A percentile compares a stretch with the other conserved stretches of the same genome.
These are phyloP conservation scores for Sesamia nonagrioides DNA, from an alignment of 1,140 invertebrate species.

Conservation along the genomic window DNA sequence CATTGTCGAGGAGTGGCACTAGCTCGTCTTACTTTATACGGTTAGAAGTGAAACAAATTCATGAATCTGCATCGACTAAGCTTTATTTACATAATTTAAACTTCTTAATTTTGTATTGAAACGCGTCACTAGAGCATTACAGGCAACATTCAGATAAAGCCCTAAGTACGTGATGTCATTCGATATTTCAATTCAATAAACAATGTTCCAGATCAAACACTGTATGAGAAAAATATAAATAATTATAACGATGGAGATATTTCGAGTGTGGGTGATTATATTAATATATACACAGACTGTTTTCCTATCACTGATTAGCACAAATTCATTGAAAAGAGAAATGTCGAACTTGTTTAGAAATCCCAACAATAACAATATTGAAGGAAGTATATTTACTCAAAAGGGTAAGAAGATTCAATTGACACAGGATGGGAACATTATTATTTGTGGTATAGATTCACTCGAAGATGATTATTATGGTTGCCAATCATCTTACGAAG, in stretches of 20 bases:
- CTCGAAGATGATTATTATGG: conserved; percentile 44
- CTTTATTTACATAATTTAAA: not conserved
- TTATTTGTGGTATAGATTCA: conserved; percentile 40
- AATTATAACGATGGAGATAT: not conserved
- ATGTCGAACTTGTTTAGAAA: not conserved
- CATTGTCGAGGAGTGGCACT: too few species aligned
- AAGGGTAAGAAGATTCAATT: not conserved
- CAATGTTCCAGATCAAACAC: not conserved
- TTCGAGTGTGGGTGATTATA: conserved; percentile 6
- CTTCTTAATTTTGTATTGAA: not conserved
- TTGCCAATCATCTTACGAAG: conserved; percentile 1
- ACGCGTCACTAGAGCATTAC: conserved; percentile 23
- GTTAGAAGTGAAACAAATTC: too few species aligned
- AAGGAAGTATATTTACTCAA: not conserved
- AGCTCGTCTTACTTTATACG: too few species aligned
- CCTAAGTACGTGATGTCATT: not conserved
- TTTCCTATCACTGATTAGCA: not conserved
- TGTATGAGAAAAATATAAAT: not conserved
- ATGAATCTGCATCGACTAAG: not conserved
- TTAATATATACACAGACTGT: not conserved
- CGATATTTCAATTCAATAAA: conserved; percentile 1
- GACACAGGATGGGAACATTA: not conserved
- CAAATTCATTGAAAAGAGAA: not conserved
- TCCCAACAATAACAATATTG: not conserved
- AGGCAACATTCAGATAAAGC: conserved; percentile 8